Evolutionary conservation across 2,888 invertebrate species (phyloP).

Genomic region (Siphonodentalium dalli): DNA sequence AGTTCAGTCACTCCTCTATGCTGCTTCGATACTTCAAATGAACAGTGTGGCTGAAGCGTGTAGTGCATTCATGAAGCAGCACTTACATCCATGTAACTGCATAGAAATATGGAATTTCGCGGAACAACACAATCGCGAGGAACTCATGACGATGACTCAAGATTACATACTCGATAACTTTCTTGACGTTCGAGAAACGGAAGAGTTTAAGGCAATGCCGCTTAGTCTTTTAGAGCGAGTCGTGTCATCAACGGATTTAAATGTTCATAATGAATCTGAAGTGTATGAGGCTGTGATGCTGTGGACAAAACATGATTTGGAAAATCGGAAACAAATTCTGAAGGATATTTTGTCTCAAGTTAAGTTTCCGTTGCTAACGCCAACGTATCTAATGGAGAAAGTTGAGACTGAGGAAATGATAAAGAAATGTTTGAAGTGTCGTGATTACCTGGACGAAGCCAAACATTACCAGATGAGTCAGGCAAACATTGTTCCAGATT

Average conservation of each 20-base stretch:
- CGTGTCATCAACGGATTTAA: constrained; percentile 53
- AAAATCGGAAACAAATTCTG: constrained; percentile 49
- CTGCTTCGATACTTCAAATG: constrained; percentile 66
- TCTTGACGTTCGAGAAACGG: constrained; percentile 49
- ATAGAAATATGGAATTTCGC: constrained; percentile 66
- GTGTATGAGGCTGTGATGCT: constrained; percentile 65
- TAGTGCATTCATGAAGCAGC: constrained; percentile 66
- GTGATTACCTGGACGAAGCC: constrained; percentile 66
- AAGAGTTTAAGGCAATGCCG: constrained; percentile 57
- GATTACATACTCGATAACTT: constrained; percentile 60
- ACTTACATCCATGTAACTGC: constrained; percentile 65
- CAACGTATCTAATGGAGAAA: constrained; percentile 60
- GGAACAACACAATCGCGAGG: constrained; percentile 63
- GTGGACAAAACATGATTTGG: constrained; percentile 64
- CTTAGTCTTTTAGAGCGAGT: constrained; percentile 51
- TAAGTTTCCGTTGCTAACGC: constrained; percentile 62
- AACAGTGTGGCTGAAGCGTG: constrained; percentile 66
- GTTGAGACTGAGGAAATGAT: constrained; percentile 59
- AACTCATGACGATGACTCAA: constrained; percentile 58
- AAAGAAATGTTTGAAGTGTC: constrained; percentile 57
- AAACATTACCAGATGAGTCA: constrained; percentile 63
- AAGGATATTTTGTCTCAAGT: constrained; percentile 58
- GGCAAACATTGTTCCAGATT: constrained; percentile 53
- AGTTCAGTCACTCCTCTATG: constrained; percentile 67
- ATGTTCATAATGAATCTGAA: constrained; percentile 53